Conservation (phyloP, 2,797 vertebrate genomes). For the Aulostomus chinensis region DNA sequence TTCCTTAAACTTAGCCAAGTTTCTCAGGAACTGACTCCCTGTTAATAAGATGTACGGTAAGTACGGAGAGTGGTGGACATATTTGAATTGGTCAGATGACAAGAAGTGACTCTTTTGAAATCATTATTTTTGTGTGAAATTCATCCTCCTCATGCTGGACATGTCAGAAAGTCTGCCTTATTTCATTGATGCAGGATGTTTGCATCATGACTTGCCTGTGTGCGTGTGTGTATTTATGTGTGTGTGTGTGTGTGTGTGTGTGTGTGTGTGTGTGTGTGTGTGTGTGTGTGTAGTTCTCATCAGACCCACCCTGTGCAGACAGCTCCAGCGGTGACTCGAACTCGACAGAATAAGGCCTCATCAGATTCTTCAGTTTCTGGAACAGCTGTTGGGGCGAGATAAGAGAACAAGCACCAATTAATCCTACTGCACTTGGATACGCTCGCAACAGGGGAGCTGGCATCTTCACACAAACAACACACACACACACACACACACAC, state of each 20-base stretch:
- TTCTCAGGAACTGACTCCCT: too few relatives aligned
- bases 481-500: slow-evolving; percentile 17
- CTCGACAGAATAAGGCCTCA: slow-evolving; percentile 95
- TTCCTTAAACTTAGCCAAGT: too few relatives aligned
- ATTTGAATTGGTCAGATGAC: too few relatives aligned
- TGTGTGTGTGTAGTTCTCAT: slow-evolving; percentile 10
- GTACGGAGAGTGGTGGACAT: too few relatives aligned
- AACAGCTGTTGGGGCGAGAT: slow-evolving; percentile 89
- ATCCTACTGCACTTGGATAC: slow-evolving; percentile 39
- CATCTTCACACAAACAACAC: slow-evolving; percentile 13
- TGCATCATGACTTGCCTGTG: not conserved
- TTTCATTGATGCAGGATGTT: too few relatives aligned
- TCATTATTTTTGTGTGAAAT: too few relatives aligned
- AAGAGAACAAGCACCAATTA: slow-evolving; percentile 64
- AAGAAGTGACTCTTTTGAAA: too few relatives aligned
- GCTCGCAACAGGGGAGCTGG: slow-evolving; percentile 21
- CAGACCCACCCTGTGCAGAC: slow-evolving; percentile 93
- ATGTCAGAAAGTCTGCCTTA: too few relatives aligned
- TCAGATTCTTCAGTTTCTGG: slow-evolving; percentile 97
- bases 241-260: not conserved
- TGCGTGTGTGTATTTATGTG: not conserved
- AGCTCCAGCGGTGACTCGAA: slow-evolving; percentile 98
- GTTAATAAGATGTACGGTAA: too few relatives aligned
- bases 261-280: slow-evolving; percentile 8
- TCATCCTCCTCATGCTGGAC: too few relatives aligned